A percentile compares a stretch with the other conserved stretches of the same genome.
phyloP scores from a whole-genome alignment of 1,140 invertebrate genomes.

The Trialeurodes vaporariorum region DNA sequence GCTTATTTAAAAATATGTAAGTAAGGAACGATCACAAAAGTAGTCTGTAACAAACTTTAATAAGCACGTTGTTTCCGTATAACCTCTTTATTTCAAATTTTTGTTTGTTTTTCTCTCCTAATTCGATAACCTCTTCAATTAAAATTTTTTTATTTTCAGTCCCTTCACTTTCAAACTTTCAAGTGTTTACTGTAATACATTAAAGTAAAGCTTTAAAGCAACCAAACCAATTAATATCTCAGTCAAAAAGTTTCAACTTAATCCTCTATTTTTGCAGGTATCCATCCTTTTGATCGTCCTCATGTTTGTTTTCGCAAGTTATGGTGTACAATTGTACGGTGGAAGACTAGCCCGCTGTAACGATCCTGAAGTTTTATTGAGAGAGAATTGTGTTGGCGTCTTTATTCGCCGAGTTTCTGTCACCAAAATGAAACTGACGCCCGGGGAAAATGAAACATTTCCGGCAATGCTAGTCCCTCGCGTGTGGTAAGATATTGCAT shows the following conservation, averaged over 20 bases:
- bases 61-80: too few species aligned
- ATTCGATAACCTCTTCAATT: too few species aligned
- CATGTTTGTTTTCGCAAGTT: constrained; percentile 99
- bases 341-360: constrained; percentile 92
- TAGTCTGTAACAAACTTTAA: too few species aligned
- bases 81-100: too few species aligned
- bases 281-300: constrained; percentile 93
- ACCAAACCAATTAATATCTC: background rate
- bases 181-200: too few species aligned
- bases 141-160: too few species aligned
- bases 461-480: constrained; percentile 92
- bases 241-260: background rate
- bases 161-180: too few species aligned
- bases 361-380: constrained; percentile 72
- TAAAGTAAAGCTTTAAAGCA: too few species aligned
- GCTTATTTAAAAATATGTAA: too few species aligned
- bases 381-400: constrained; percentile 87
- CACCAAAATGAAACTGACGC: constrained; percentile 91
- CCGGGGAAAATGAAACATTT: constrained; percentile 68
- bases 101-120: too few species aligned
- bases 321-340: constrained; percentile 95
- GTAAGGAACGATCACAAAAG: too few species aligned
- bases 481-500: constrained; percentile 96
- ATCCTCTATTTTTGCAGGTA: constrained; percentile 48
- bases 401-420: constrained; percentile 93